These are phyloP conservation scores for Tachycineta bicolor DNA, from an alignment of 2,113 vertebrate species.

Conservation along the genomic window DNA sequence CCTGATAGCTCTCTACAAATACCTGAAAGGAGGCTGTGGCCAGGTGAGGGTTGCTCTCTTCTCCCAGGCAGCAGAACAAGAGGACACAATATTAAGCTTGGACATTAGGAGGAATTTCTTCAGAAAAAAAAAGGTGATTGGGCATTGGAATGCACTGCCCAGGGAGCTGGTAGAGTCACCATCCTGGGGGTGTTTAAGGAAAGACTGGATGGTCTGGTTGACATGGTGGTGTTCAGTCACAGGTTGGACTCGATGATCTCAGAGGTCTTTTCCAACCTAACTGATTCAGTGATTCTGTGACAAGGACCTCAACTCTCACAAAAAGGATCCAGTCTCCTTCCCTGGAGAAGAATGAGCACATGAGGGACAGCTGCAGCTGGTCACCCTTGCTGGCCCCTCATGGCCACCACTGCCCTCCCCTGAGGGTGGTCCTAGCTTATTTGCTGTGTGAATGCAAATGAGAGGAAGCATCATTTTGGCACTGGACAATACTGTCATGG, in stretches of 20 bases:
- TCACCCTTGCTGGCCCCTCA: background rate
- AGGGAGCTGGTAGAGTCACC: background rate
- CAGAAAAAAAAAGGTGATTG: too few species aligned
- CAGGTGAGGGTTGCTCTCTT: background rate
- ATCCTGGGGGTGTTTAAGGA: background rate
- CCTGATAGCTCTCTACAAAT: background rate
- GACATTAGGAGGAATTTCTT: background rate
- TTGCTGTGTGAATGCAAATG: background rate
- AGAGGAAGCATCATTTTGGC: background rate
- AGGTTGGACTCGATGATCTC: background rate
- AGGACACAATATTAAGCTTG: background rate
- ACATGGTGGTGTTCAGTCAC: accelerated
- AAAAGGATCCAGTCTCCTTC: background rate
- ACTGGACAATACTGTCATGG: background rate
- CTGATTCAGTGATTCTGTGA: background rate
- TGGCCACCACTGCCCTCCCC: background rate
- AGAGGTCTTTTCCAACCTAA: background rate
- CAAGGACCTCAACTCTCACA: accelerated
- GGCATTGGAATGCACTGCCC: background rate
- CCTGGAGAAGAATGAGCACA: background rate
- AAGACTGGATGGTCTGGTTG: background rate
- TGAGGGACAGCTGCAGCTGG: accelerated
- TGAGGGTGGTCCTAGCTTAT: background rate
- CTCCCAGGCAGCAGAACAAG: background rate
- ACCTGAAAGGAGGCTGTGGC: background rate